A percentile compares a stretch with the other conserved stretches of the same genome.
Conservation (phyloP, 1,140 invertebrate species). For the Orchestia grillus region DNA sequence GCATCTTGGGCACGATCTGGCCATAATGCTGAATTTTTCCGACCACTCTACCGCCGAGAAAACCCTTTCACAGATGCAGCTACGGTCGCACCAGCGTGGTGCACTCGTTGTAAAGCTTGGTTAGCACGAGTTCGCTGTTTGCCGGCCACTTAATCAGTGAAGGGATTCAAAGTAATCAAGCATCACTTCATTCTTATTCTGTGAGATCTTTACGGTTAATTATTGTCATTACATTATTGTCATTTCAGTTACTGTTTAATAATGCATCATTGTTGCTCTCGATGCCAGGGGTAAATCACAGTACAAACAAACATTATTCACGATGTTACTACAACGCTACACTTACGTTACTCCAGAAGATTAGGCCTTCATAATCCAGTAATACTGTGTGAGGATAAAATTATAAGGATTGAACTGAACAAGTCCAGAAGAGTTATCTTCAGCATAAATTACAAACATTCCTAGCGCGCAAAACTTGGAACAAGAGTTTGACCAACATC, state of each 20-base stretch:
- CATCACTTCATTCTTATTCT: neutral
- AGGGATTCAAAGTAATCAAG: neutral
- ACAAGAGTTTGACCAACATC: neutral
- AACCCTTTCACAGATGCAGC: neutral
- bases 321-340: neutral
- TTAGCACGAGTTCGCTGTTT: neutral
- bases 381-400: neutral
- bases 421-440: neutral
- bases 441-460: neutral
- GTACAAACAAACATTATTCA: neutral
- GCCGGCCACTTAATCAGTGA: neutral
- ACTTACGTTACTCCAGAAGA: neutral
- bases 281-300: neutral
- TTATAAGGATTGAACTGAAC: neutral
- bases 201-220: neutral
- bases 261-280: neutral
- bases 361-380: neutral
- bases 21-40: conserved; percentile 12
- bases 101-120: neutral
- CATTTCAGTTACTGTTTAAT: neutral
- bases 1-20: neutral
- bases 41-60: neutral
- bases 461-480: neutral
- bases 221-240: neutral
- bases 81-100: too few species aligned